Evolutionary conservation across 2,888 invertebrate genomes (phyloP).

Genomic region (Herminia tarsipennalis): DNA sequence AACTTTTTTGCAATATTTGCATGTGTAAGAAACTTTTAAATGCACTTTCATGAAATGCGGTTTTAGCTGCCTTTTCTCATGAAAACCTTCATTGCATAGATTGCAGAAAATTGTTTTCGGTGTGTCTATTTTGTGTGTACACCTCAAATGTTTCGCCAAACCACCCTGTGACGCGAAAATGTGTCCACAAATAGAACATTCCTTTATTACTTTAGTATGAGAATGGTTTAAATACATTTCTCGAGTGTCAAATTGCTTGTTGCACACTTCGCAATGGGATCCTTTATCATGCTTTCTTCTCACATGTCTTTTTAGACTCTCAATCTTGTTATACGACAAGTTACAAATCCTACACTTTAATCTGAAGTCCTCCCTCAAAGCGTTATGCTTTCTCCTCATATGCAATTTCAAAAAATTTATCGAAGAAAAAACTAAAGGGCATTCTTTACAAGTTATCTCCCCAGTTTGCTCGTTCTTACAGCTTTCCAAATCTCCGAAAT

Average conservation of each 20-base stretch:
- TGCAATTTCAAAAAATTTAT: constrained; percentile 72
- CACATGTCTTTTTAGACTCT: constrained; percentile 75
- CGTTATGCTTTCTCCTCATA: constrained; percentile 77
- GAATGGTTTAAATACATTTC: constrained; percentile 71
- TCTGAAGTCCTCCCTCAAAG: constrained; percentile 67
- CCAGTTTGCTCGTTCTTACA: constrained; percentile 64
- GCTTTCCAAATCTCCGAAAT: constrained; percentile 45
- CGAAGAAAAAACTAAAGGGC: constrained; percentile 73
- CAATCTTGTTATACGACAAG: constrained; percentile 78
- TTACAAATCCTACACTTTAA: constrained; percentile 76
- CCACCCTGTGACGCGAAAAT: constrained; percentile 74
- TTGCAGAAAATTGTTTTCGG: constrained; percentile 71
- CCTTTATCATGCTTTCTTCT: constrained; percentile 73
- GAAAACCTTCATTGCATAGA: constrained; percentile 73
- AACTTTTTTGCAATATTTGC: constrained; percentile 66
- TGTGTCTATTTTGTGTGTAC: constrained; percentile 69
- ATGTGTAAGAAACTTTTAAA: constrained; percentile 73
- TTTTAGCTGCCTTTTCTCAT: constrained; percentile 69
- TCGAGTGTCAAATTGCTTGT: constrained; percentile 68
- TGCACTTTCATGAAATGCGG: constrained; percentile 74
- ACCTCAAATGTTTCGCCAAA: constrained; percentile 71
- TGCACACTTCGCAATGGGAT: constrained; percentile 69
- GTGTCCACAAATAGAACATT: constrained; percentile 71
- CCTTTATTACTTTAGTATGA: constrained; percentile 66
- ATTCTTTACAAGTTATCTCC: constrained; percentile 71